Evolutionary conservation across 2,888 invertebrate species (phyloP), one percentile per base, ranked within the genome.

Genomic region (Hetaerina titia): DNA sequence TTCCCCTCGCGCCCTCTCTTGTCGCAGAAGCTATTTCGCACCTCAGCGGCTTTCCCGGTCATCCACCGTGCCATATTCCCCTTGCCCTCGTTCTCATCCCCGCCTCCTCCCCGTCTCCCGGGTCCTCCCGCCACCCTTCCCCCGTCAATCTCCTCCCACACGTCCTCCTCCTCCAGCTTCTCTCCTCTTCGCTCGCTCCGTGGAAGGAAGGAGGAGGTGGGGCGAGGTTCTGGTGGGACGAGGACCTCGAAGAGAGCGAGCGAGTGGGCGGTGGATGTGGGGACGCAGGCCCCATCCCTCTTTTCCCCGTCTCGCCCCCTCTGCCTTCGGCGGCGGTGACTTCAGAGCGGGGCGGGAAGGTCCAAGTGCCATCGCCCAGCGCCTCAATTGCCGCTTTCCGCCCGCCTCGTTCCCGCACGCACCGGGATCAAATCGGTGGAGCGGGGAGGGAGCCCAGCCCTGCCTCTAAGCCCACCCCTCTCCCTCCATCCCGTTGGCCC

Each of bases 11-110:
- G 45, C 56, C 45, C 58, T 22, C 19, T 57, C 89, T 56, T 89
- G n/a, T 58, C 60, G 25, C 90, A 90, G 90, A 25, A 25, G 60
- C 90, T 90, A 90, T 90, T 90, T 90, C 90, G 90, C 90, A 90
- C 58, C 58, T 60, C n/a, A 90, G 60, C 58, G 90, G 90, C 90
- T 90, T 90, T 90, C 90, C 90, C 90, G 90, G 60, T 60, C 60
- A 90, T 90, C 57, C 25, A 57, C 90, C 90, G 56, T 58, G 89
- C 89, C n/a, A 63, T 63, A 90, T 90, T 63, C n/a, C 60, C 25
- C 25, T 60, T 60, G 57, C 89, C 60, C 60, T 89, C 89, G 22
- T 57, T n/a, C 89, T 57, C 11, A 17, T n/a, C 90, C 25, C 81
- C 25, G 13, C 60, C 25, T 60, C 11, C 89, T 11, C n/a, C 90